Evolutionary conservation across 2,797 vertebrate genomes (phyloP).

Genomic region (Paratrypauchen microcephalus): DNA sequence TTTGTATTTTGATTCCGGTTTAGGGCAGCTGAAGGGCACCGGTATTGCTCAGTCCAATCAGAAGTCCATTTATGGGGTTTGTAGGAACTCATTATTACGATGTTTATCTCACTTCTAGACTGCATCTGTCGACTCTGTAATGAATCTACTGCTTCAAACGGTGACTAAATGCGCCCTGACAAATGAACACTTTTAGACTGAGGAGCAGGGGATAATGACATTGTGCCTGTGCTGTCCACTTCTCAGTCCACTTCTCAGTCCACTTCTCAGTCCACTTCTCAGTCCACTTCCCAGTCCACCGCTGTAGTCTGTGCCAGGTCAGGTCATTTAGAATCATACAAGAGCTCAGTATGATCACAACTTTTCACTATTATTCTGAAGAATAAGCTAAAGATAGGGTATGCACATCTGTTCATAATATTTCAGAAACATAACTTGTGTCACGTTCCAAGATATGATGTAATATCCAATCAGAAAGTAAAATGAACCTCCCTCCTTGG

Average conservation of each 20-base stretch:
- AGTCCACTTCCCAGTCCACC: conserved; percentile 10
- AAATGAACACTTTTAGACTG: conserved; percentile 44
- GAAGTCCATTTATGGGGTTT: conserved; percentile 12
- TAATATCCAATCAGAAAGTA: background rate
- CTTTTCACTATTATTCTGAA: background rate
- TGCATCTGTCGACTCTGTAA: conserved; percentile 31
- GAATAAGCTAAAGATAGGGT: background rate
- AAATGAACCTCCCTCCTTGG: background rate
- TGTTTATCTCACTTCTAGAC: conserved; percentile 35
- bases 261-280: background rate
- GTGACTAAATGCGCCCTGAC: conserved; percentile 38
- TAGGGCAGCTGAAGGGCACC: conserved; percentile 18
- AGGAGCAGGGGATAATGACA: conserved; percentile 19
- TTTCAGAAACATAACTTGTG: background rate
- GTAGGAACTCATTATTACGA: conserved; percentile 16
- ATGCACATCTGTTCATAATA: background rate
- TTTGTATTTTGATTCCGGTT: conserved; percentile 10
- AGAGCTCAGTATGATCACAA: conserved; percentile 24
- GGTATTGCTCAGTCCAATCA: background rate
- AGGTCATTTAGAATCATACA: conserved; percentile 18
- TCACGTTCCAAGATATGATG: background rate
- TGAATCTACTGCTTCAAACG: conserved; percentile 28
- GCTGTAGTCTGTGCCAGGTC: conserved; percentile 31
- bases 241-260: background rate
- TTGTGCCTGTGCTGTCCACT: conserved; percentile 22